Conservation (phyloP, 2,888 invertebrate species). For the Limenitis camilla region DNA sequence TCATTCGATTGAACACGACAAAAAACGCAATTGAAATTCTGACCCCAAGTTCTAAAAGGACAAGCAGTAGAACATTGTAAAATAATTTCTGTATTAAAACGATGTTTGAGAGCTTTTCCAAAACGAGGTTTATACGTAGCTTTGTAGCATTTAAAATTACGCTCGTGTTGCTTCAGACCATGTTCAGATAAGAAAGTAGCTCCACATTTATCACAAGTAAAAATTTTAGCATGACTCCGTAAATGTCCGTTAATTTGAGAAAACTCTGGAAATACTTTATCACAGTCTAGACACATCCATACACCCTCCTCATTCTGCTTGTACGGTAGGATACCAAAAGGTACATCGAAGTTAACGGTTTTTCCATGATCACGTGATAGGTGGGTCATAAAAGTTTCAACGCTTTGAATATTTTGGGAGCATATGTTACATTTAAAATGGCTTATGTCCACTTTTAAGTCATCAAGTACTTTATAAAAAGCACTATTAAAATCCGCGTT, state of each 20-base stretch:
- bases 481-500: constrained; percentile 62
- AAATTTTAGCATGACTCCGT: constrained; percentile 59
- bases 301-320: constrained; percentile 49
- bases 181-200: constrained; percentile 62
- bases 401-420: constrained; percentile 40
- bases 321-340: constrained; percentile 64
- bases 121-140: constrained; percentile 61
- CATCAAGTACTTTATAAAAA: constrained; percentile 63
- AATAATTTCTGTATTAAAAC: constrained; percentile 63
- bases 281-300: constrained; percentile 63
- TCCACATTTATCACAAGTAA: constrained; percentile 62
- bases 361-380: constrained; percentile 51
- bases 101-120: constrained; percentile 58
- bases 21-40: constrained; percentile 63
- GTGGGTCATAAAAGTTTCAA: constrained; percentile 58
- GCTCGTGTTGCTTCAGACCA: constrained; percentile 57
- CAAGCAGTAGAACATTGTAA: constrained; percentile 63
- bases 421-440: constrained; percentile 59
- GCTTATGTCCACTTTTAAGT: constrained; percentile 60
- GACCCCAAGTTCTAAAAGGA: constrained; percentile 65
- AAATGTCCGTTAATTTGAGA: constrained; percentile 62
- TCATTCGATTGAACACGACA: constrained; percentile 64
- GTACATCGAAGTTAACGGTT: constrained; percentile 55
- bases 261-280: constrained; percentile 57
- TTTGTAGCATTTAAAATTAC: constrained; percentile 61